These are phyloP conservation scores for Lerema accius DNA, from an alignment of 1,140 invertebrate genomes.

Conservation along the genomic window DNA sequence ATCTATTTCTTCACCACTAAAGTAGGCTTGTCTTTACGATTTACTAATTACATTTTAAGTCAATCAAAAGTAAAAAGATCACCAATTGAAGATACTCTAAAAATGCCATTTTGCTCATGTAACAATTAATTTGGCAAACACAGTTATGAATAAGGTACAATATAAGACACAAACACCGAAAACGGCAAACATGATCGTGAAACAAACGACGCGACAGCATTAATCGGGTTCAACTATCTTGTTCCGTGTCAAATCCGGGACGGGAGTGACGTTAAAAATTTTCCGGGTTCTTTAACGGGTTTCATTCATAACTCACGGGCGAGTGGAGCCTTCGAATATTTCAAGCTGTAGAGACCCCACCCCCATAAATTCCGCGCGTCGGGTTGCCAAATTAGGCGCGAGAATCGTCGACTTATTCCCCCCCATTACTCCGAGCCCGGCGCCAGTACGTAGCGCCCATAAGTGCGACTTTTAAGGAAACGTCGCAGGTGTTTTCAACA, in stretches of 20 bases:
- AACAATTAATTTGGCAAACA: too few species aligned
- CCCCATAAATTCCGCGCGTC: conserved; percentile 79
- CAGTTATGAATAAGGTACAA: too few species aligned
- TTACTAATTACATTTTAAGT: too few species aligned
- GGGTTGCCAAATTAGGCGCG: conserved; percentile 81
- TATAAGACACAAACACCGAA: neutral
- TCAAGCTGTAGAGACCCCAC: conserved; percentile 69
- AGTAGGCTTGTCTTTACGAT: too few species aligned
- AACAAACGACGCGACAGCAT: conserved; percentile 20
- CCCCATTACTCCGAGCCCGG: conserved; percentile 53
- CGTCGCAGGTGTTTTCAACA: conserved; percentile 63
- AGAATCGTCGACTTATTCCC: conserved; percentile 73
- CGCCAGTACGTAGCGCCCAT: conserved; percentile 40
- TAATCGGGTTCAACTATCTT: conserved; percentile 38
- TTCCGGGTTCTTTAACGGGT: conserved; percentile 80
- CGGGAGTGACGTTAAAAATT: conserved; percentile 74
- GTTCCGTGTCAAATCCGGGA: conserved; percentile 46
- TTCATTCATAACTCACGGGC: conserved; percentile 81
- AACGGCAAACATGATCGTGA: neutral
- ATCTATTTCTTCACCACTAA: too few species aligned
- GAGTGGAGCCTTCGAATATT: conserved; percentile 81
- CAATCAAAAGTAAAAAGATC: too few species aligned
- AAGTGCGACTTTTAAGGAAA: conserved; percentile 58
- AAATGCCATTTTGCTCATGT: too few species aligned
- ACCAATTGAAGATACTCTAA: too few species aligned